Percentiles rank a stretch among this genome's conserved stretches.
Evolutionary conservation across 2,113 vertebrate genomes (phyloP).

Genomic region (Callionymus lyra): DNA sequence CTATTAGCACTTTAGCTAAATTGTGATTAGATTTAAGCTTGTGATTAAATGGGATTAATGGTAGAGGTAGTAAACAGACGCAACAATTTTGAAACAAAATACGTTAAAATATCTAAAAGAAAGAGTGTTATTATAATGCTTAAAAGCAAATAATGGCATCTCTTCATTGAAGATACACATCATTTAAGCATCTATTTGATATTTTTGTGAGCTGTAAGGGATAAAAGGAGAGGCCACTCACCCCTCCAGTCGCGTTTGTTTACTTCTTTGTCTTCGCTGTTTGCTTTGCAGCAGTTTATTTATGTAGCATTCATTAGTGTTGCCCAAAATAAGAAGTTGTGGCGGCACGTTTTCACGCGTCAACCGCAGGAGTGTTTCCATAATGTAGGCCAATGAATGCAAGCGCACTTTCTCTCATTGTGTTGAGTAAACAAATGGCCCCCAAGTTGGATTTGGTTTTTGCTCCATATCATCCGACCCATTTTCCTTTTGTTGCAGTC

Average conservation of each 20-base stretch:
- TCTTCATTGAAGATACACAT: no score
- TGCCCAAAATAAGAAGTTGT: slow-evolving; percentile 48
- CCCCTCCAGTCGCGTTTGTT: slow-evolving; percentile 33
- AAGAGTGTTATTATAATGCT: no score
- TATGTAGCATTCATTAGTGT: slow-evolving; percentile 45
- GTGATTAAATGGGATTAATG: no score
- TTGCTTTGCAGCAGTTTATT: slow-evolving; percentile 58
- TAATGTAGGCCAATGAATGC: slow-evolving; percentile 46
- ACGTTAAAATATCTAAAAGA: no score
- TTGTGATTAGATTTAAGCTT: no score
- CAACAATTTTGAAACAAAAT: no score
- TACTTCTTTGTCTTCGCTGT: slow-evolving; percentile 45
- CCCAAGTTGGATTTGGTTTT: slow-evolving; percentile 31
- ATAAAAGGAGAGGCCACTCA: slow-evolving; percentile 38
- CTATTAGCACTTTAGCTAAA: no score
- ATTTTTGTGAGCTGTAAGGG: slow-evolving; percentile 39
- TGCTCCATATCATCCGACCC: slow-evolving; percentile 39
- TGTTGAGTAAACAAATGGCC: slow-evolving; percentile 51
- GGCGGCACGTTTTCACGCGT: slow-evolving; percentile 47
- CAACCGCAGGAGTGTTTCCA: slow-evolving; percentile 55
- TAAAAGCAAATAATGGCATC: no score
- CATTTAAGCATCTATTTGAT: no score
- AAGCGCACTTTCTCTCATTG: slow-evolving; percentile 41
- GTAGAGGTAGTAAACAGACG: no score
- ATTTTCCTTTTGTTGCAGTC: slow-evolving; percentile 42